phyloP scores from a whole-genome alignment of 2,113 vertebrate species.

The Tyrannus savana region DNA sequence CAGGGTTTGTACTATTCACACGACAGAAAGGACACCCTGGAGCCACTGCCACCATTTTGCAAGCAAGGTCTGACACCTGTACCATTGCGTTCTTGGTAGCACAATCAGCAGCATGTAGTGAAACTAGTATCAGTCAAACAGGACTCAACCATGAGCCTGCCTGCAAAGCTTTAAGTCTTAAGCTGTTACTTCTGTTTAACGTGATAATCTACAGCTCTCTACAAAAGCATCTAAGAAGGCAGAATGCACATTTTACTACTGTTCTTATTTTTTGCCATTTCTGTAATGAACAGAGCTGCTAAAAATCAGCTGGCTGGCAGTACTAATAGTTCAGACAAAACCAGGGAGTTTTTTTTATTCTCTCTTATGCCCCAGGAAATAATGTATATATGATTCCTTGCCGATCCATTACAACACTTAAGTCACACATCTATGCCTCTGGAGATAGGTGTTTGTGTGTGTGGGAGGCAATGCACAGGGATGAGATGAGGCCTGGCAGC shows the following conservation, averaged over 20 bases:
- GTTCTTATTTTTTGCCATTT: neutral
- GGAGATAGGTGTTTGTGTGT: constrained; percentile 60
- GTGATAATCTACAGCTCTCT: neutral
- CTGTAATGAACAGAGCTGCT: neutral
- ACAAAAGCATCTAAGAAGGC: neutral
- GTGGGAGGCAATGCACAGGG: constrained; percentile 46
- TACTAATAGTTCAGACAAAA: constrained; percentile 21
- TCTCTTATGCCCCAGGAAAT: constrained; percentile 2
- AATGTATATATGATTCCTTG: constrained; percentile 24
- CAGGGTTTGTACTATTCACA: neutral
- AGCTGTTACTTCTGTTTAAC: neutral
- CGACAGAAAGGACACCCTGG: neutral
- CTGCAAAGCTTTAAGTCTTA: neutral
- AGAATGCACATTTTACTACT: neutral
- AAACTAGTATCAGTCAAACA: neutral
- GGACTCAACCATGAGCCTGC: neutral
- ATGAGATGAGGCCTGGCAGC: constrained; percentile 51
- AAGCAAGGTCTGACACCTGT: neutral
- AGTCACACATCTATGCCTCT: constrained; percentile 68
- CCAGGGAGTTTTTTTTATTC: neutral
- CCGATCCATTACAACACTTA: constrained; percentile 48
- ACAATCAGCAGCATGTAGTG: neutral
- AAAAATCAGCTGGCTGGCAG: neutral
- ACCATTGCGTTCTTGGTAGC: neutral
- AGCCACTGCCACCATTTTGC: neutral